Base-by-base conservation (phyloP, 1,140 invertebrate species). In the Acromyrmex charruanus region DNA sequence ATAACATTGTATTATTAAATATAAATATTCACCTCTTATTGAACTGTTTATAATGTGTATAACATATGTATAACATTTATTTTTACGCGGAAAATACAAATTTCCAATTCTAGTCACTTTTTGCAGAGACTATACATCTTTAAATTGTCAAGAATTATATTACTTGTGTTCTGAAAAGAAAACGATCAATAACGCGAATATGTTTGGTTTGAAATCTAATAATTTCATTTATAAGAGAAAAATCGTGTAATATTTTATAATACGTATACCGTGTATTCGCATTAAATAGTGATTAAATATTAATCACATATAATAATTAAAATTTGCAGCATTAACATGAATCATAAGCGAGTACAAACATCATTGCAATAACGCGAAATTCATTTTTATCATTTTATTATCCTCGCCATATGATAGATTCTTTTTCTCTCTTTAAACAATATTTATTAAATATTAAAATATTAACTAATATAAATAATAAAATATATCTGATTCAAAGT, bases 271-370 rank as follows among this genome's bases (percentile, higher is more conserved):
- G 12, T n/a, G 14, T n/a, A 14, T 25, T 18, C 9, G 21, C 14
- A 69, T 69, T 49, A 65, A 77, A 21, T 68, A 68, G 66, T 68
- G 18, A 80, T 53, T 18, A 51, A 79, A 80, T 68, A 25, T 80
- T 68, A 66, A 14, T 66, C 31, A 53, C 25, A 9, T 25, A 55
- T 53, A 18, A 51, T 49, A 31, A 79, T 44, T 80, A 3, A 7
- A 68, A 9, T 66, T 63, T 69, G n/a, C 31, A 80, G 51, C 28
- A 80, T 77, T 77, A 55, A 81, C 18, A 21, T 44, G 10, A 59
- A 12, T 28, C 6, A 55, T 58, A 28, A 81, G 14, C 28, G 14
- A 18, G 55, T 44, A 25, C 35, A 55, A 44, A 69, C 31, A 44
- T 55, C 2, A 0, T 77, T 68, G 44, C 18, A 35, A 21, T 25